Conservation (phyloP, 2,113 vertebrate species). For the Erpornis zantholeuca region DNA sequence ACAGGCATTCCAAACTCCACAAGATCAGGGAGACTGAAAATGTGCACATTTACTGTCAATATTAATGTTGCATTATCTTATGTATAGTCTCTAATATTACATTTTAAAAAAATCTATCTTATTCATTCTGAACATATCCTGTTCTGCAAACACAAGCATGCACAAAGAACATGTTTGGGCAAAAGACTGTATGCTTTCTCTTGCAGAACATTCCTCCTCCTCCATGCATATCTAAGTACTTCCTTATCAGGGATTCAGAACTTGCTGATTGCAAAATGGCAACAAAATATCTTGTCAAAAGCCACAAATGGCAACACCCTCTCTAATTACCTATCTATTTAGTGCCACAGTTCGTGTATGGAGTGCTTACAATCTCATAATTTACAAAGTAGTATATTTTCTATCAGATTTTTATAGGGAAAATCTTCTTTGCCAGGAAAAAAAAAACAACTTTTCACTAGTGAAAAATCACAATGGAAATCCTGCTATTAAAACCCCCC, state of each 20-base stretch:
- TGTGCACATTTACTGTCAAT: not conserved
- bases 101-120: not conserved
- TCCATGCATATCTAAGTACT: not conserved
- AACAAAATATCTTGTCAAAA: not conserved
- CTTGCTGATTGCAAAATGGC: not conserved
- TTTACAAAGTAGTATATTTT: conserved; percentile 34
- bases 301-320: not conserved
- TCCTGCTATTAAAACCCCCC: conserved; percentile 55
- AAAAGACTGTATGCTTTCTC: not conserved
- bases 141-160: not conserved
- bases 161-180: not conserved
- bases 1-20: not conserved
- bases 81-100: not conserved
- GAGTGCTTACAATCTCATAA: not conserved
- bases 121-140: not conserved
- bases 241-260: conserved; percentile 1
- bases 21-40: not conserved
- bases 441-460: conserved; percentile 12
- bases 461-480: conserved; percentile 73
- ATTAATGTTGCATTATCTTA: not conserved
- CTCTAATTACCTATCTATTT: conserved; percentile 14
- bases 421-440: conserved; percentile 35
- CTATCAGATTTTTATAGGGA: conserved; percentile 50
- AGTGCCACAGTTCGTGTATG: not conserved
- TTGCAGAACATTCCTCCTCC: not conserved